phyloP scores from a whole-genome alignment of 2,113 vertebrate species.

The Amphiprion ocellaris region DNA sequence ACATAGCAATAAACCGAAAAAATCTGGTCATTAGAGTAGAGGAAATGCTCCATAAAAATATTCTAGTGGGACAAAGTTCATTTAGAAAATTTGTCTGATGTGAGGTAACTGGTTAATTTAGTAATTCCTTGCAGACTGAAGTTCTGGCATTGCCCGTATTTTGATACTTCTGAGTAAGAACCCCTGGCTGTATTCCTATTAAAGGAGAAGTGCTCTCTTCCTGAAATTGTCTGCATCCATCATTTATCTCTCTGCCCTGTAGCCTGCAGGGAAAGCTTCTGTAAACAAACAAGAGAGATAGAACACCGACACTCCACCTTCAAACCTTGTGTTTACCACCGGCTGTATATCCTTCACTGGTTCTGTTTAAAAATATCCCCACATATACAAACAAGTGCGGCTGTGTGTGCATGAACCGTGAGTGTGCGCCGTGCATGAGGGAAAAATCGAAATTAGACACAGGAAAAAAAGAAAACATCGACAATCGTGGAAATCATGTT shows the following conservation, averaged over 20 bases:
- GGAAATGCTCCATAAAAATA: constrained; percentile 9
- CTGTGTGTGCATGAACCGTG: constrained; percentile 50
- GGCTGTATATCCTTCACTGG: constrained; percentile 76
- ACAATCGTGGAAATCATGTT: constrained; percentile 50
- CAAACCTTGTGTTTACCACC: constrained; percentile 73
- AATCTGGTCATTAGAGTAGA: background rate
- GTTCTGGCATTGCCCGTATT: background rate
- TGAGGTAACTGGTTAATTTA: constrained; percentile 5
- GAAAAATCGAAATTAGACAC: constrained; percentile 38
- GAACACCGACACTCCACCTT: constrained; percentile 75
- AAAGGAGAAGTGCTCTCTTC: constrained; percentile 60
- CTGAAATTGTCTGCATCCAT: constrained; percentile 66
- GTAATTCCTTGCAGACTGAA: background rate
- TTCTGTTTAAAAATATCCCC: constrained; percentile 78
- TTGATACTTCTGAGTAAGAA: constrained; percentile 27
- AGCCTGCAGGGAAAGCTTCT: constrained; percentile 57
- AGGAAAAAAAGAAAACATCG: constrained; percentile 28
- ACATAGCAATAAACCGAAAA: constrained; percentile 13
- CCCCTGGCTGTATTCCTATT: constrained; percentile 40
- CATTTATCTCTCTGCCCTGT: constrained; percentile 61
- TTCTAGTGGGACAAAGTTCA: background rate
- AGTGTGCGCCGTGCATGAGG: constrained; percentile 18
- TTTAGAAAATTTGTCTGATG: constrained; percentile 1
- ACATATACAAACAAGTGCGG: constrained; percentile 74
- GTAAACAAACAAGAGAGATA: constrained; percentile 76